phyloP scores from a whole-genome alignment of 1,140 invertebrate species.

The Berghia stephanieae region DNA sequence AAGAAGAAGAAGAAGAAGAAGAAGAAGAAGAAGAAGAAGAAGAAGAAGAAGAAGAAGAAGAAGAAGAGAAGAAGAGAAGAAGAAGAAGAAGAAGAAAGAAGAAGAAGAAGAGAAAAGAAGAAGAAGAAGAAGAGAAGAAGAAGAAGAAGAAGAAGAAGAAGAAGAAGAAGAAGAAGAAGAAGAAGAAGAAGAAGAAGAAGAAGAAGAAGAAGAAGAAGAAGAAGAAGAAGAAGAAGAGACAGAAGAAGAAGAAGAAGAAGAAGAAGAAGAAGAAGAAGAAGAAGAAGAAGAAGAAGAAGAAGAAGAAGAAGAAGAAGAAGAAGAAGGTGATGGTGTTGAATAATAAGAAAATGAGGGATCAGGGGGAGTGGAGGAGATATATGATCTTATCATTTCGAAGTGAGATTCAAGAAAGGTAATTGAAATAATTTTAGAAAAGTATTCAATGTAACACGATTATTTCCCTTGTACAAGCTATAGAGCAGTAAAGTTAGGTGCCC shows the following conservation, averaged over 20 bases:
- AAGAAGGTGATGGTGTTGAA: neutral
- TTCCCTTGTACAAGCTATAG: no score
- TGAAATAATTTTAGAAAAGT: no score
- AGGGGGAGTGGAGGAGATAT: neutral
- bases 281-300: neutral
- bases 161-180: neutral
- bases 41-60: neutral
- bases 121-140: neutral
- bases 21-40: neutral
- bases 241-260: neutral
- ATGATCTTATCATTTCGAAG: neutral
- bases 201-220: neutral
- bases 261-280: neutral
- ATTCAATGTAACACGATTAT: no score
- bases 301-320: neutral
- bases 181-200: neutral
- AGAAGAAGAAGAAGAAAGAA: no score
- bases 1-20: constrained; percentile 2
- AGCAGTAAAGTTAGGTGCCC: no score
- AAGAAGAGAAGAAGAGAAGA: neutral
- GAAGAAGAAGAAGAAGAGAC: neutral
- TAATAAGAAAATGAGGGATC: neutral
- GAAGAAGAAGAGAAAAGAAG: no score
- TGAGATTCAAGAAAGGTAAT: neutral
- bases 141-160: neutral